Evolutionary conservation across 2,113 vertebrate species (phyloP), one percentile per base, ranked within the genome.

Genomic region (Cichladusa arquata): DNA sequence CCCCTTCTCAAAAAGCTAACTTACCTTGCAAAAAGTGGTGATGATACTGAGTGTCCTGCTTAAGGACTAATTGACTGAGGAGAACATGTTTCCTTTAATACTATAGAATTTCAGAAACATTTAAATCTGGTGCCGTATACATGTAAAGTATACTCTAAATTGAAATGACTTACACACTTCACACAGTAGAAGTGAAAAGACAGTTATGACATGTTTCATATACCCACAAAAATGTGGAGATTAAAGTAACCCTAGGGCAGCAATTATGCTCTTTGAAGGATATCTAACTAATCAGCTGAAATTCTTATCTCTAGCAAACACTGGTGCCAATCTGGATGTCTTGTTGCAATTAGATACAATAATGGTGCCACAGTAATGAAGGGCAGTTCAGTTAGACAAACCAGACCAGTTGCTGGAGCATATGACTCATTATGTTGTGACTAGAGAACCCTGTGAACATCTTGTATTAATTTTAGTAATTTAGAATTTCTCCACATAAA

Each of bases 281-380:
- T 60, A 61, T 93, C 56, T 94, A 92, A 91, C 28, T 72, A 72
- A 95, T 97, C 66, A 81, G 22, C 44, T 93, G 64, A 84, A 91
- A 56, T 91, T 88, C 60, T 69, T 91, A 50, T 92, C 76, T 87
- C 47, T 48, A 62, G 44, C 48, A 70, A 95, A 81, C 69, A 81
- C 60, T 69, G 72, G 54, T 69, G 88, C 29, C 57, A 83, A 40
- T 67, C 51, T 74, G 25, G 23, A 60, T 57, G 12, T 51, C 71
- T 95, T 89, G 78, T 83, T 86, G 36, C n/a, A 70, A n/a, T 58
- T 51, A 50, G 50, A 47, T 24, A 18, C 82, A 82, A 89, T 80
- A 80, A 29, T 4, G 14, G 61, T 69, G 45, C 22, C 45, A 31
- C 33, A 24, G 34, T 73, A 85, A 88, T 65, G 42, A 90, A 54